Evolutionary conservation across 2,113 vertebrate genomes (phyloP).

Genomic region (Phoxinus phoxinus): DNA sequence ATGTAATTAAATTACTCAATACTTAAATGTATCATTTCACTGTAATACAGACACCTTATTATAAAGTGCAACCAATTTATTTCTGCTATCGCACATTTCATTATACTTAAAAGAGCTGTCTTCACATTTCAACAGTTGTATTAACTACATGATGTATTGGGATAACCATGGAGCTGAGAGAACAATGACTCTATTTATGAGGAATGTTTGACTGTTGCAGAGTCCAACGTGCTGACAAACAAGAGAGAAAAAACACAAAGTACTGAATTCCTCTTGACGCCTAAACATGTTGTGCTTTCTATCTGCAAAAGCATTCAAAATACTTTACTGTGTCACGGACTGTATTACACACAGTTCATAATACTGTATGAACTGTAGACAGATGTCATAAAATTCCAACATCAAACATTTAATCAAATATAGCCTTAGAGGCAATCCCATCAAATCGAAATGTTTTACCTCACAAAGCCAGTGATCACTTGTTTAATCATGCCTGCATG

Average conservation of each 20-base stretch:
- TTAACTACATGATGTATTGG: not conserved
- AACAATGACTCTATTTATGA: slow-evolving; percentile 27
- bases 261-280: slow-evolving; percentile 10
- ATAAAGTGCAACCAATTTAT: no score
- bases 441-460: not conserved
- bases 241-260: not conserved
- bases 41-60: no score
- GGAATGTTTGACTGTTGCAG: slow-evolving; percentile 21
- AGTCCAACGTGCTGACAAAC: slow-evolving; percentile 11
- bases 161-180: not conserved
- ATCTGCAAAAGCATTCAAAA: not conserved
- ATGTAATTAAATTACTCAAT: no score
- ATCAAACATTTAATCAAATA: slow-evolving; percentile 36
- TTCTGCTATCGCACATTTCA: not conserved
- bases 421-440: slow-evolving; percentile 1
- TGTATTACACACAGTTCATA: no score
- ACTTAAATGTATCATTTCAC: no score
- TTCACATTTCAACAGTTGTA: not conserved
- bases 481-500: not conserved
- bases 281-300: slow-evolving; percentile 16
- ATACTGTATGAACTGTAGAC: not conserved
- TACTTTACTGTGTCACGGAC: no score
- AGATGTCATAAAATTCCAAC: not conserved
- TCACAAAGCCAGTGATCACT: not conserved
- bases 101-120: not conserved